Conservation (phyloP, 1,140 invertebrate genomes). For the Mercenaria mercenaria region DNA sequence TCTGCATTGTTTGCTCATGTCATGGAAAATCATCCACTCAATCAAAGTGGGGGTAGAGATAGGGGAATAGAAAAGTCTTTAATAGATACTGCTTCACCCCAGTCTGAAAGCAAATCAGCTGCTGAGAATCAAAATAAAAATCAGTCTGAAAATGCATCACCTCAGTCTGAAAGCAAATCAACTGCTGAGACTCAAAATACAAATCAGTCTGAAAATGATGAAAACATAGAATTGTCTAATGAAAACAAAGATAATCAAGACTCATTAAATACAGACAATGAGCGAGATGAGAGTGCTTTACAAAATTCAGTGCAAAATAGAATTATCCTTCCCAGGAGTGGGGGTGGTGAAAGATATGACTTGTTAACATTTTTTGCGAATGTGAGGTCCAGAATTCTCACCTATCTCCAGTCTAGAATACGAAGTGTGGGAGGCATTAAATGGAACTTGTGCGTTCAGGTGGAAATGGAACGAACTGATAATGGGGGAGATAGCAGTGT, state of each 20-base stretch:
- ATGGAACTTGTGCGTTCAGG: slow-evolving; percentile 29
- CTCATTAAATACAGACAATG: neutral
- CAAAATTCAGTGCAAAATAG: slow-evolving; percentile 19
- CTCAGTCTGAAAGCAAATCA: too few relatives aligned
- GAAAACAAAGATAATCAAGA: neutral
- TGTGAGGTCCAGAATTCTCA: neutral
- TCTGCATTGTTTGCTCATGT: slow-evolving; percentile 6
- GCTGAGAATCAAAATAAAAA: too few relatives aligned
- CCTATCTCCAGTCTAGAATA: neutral
- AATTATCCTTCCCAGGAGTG: neutral
- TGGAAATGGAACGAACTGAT: slow-evolving; percentile 11
- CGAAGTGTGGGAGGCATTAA: neutral
- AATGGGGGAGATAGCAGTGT: neutral
- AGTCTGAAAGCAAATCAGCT: too few relatives aligned
- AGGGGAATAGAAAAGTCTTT: neutral
- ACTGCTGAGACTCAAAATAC: too few relatives aligned
- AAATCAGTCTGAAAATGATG: neutral
- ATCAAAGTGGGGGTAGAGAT: slow-evolving; percentile 11
- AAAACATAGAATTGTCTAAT: neutral
- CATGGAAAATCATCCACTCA: slow-evolving; percentile 25
- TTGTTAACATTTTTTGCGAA: slow-evolving; percentile 7
- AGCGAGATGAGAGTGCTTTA: neutral
- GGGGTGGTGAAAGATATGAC: neutral
- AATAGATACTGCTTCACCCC: neutral
- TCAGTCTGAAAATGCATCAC: too few relatives aligned